These are phyloP conservation scores for Geococcyx californianus DNA, from an alignment of 2,113 vertebrate species.

Conservation along the genomic window DNA sequence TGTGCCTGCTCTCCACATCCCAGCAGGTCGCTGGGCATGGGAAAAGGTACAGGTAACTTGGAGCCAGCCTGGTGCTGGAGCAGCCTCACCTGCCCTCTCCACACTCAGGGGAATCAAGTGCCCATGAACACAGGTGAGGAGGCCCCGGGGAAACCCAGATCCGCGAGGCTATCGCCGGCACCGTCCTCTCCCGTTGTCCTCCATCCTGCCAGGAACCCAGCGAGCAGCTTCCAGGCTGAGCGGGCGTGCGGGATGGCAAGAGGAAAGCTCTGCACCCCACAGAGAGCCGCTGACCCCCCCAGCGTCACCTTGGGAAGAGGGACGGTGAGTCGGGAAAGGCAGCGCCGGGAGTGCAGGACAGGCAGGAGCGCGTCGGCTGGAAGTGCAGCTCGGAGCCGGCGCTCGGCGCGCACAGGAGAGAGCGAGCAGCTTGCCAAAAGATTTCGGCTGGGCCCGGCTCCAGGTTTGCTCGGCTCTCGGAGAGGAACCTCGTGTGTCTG, in stretches of 20 bases:
- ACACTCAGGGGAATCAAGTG: not conserved
- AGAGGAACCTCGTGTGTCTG: constrained; percentile 44
- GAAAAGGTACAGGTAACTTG: not conserved
- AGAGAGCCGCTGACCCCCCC: not conserved
- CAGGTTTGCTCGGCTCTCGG: not conserved
- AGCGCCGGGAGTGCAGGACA: rapidly evolving
- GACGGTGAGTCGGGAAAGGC: not conserved
- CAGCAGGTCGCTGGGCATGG: rapidly evolving
- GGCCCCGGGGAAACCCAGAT: not conserved
- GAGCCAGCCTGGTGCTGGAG: not conserved
- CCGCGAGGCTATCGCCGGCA: rapidly evolving
- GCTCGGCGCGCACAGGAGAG: not conserved
- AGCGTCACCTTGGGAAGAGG: not conserved
- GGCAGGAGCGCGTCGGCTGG: not conserved
- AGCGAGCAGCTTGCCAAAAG: not conserved
- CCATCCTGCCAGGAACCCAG: not conserved
- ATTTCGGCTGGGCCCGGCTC: constrained; percentile 23
- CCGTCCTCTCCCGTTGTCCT: not conserved
- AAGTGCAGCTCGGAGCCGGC: not conserved
- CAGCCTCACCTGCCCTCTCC: not conserved
- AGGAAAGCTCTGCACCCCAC: not conserved
- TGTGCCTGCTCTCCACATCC: rapidly evolving
- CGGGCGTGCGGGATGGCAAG: not conserved
- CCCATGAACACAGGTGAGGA: rapidly evolving
- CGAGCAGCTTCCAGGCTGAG: not conserved